phyloP scores from a whole-genome alignment of 2,888 invertebrate species.

The Hartigia nigra region DNA sequence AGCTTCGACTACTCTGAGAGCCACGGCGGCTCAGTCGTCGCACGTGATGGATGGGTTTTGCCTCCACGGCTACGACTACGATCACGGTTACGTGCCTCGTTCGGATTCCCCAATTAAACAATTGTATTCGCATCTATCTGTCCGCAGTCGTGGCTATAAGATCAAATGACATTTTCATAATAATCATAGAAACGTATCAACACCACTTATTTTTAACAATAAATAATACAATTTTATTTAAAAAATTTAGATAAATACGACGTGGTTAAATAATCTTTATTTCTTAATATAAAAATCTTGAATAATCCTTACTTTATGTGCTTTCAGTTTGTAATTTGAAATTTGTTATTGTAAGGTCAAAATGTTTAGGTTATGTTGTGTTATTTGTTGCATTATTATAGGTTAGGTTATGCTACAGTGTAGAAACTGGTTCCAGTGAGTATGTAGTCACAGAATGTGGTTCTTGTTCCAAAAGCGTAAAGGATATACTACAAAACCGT shows the following conservation, averaged over 20 bases:
- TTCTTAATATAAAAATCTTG: background rate
- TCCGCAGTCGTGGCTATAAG: slow-evolving; percentile 28
- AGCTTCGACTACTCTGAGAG: slow-evolving; percentile 17
- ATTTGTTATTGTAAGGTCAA: background rate
- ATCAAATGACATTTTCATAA: background rate
- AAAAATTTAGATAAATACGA: background rate
- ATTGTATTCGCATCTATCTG: slow-evolving; percentile 62
- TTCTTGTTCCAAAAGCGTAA: background rate
- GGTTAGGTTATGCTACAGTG: background rate
- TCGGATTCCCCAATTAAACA: slow-evolving; percentile 63
- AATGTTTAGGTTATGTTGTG: background rate
- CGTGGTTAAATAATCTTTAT: background rate
- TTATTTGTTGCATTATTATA: background rate
- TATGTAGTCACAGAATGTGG: background rate
- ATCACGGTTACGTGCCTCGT: slow-evolving; percentile 49
- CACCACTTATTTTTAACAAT: background rate
- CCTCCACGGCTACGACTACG: slow-evolving; percentile 28
- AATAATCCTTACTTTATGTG: background rate
- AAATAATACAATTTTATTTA: background rate
- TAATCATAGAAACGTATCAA: background rate
- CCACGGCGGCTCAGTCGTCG: slow-evolving; percentile 20
- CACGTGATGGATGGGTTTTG: slow-evolving; percentile 53
- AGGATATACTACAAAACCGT: slow-evolving; percentile 36
- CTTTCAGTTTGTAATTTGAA: background rate
- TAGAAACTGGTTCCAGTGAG: background rate